These are phyloP conservation scores for Epinotia nisella DNA, from an alignment of 2,888 invertebrate species.

Conservation along the genomic window DNA sequence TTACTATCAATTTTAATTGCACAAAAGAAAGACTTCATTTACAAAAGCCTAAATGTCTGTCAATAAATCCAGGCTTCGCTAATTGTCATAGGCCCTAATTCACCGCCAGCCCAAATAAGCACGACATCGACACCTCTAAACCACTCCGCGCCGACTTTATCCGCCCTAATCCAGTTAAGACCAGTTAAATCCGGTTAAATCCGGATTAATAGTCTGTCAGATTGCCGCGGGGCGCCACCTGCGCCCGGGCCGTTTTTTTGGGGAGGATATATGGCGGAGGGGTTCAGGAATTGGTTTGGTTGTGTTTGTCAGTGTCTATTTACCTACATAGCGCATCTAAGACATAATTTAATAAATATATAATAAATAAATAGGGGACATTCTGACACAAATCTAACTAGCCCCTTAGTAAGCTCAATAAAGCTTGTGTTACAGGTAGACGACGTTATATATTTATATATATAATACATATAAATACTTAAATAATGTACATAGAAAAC, in stretches of 20 bases:
- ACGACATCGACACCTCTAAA: slow-evolving; percentile 58
- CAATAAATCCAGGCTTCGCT: neutral
- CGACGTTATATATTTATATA: too few relatives aligned
- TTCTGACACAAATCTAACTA: too few relatives aligned
- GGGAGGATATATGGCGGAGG: slow-evolving; percentile 20
- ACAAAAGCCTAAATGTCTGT: neutral
- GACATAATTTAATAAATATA: too few relatives aligned
- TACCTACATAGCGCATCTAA: too few relatives aligned
- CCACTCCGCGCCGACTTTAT: slow-evolving; percentile 70
- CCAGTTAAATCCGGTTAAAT: slow-evolving; percentile 75
- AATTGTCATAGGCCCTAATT: slow-evolving; percentile 15
- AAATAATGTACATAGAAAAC: too few relatives aligned
- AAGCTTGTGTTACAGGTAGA: too few relatives aligned
- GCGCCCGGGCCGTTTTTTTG: slow-evolving; percentile 56
- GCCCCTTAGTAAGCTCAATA: too few relatives aligned
- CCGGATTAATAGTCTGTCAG: slow-evolving; percentile 84
- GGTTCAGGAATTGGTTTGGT: slow-evolving; percentile 6
- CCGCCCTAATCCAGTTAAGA: slow-evolving; percentile 70
- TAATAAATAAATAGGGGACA: too few relatives aligned
- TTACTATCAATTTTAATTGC: too few relatives aligned
- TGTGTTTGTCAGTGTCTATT: slow-evolving; percentile 2
- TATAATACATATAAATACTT: too few relatives aligned
- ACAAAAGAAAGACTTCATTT: too few relatives aligned
- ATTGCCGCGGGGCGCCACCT: slow-evolving; percentile 78
- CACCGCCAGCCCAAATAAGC: slow-evolving; percentile 38